These are phyloP conservation scores for Lepidochitona cinerea DNA, from an alignment of 2,888 invertebrate genomes.

Conservation along the genomic window DNA sequence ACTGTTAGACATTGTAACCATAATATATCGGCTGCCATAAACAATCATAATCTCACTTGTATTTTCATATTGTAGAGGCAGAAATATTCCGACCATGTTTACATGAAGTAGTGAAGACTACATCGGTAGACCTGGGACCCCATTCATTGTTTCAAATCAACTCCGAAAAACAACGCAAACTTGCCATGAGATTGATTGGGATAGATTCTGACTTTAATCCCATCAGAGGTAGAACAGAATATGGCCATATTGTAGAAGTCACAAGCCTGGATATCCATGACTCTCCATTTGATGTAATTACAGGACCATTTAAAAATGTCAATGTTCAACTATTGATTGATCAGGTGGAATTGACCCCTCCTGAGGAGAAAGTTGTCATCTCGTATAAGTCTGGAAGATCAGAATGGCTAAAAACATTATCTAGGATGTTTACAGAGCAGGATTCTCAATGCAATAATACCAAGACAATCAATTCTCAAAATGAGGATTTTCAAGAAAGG, in stretches of 20 bases:
- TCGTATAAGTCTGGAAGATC: not conserved
- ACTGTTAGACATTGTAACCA: no score
- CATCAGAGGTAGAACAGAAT: not conserved
- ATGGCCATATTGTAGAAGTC: not conserved
- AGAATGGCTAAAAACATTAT: not conserved
- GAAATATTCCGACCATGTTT: no score
- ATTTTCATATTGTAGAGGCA: no score
- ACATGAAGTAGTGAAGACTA: no score
- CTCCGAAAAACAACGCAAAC: no score
- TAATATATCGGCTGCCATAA: no score
- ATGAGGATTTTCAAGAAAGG: not conserved
- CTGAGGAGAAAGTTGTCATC: not conserved
- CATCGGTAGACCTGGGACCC: no score
- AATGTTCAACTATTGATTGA: not conserved
- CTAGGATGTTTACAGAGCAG: not conserved
- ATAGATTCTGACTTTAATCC: no score
- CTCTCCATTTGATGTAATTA: not conserved
- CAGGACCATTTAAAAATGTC: not conserved
- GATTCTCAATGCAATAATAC: not conserved
- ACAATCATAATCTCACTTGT: no score
- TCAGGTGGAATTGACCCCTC: not conserved
- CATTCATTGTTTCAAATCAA: no score
- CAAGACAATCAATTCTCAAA: not conserved
- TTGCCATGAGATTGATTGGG: no score
- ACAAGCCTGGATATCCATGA: not conserved